Evolutionary conservation across 2,888 invertebrate species (phyloP), one percentile per base, ranked within the genome.

Genomic region (Lamellibrachia columna): DNA sequence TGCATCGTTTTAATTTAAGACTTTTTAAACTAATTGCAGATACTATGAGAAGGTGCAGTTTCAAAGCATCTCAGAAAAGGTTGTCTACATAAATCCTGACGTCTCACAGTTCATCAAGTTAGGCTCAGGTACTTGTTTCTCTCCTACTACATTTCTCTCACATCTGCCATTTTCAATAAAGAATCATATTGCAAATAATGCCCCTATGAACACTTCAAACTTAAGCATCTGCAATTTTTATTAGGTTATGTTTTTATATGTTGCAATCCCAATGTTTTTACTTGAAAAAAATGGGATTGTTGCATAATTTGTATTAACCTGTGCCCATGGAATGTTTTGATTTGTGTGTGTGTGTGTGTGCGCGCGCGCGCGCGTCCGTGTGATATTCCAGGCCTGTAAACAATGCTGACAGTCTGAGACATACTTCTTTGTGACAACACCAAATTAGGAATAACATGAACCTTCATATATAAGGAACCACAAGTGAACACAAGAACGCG

Each of bases 21-120:
- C 9, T 55, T 55, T 55, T 55, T 55, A 55, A 55, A 75, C 15
- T 75, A 22, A 75, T 75, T 75, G 75, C 75, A 75, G 75, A 75
- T 75, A 75, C 75, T 75, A 4, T 75, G 75, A 75, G 75, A 75
- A 75, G 75, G 75, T 75, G 15, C 22, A 75, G 75, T 75, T 75
- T n/a, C 22, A 75, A 22, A 75, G 4, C 22, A 75, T 75, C 75
- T 75, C 75, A 22, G 75, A 75, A n/a, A 75, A 75, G 22, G 75
- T 75, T n/a, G 75, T 75, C 75, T 75, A 75, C 75, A 75, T 75
- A 75, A 75, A 75, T 75, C 75, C 75, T 75, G 75, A 75, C 22
- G 75, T 75, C 22, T 75, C 75, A 75, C 75, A 75, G 6, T 75
- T 75, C 75, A 75, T 75, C 75, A 75, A 75, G 75, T 75, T 75